Evolutionary conservation across 2,888 invertebrate species (phyloP).

Genomic region (Chrysolina oricalcia): DNA sequence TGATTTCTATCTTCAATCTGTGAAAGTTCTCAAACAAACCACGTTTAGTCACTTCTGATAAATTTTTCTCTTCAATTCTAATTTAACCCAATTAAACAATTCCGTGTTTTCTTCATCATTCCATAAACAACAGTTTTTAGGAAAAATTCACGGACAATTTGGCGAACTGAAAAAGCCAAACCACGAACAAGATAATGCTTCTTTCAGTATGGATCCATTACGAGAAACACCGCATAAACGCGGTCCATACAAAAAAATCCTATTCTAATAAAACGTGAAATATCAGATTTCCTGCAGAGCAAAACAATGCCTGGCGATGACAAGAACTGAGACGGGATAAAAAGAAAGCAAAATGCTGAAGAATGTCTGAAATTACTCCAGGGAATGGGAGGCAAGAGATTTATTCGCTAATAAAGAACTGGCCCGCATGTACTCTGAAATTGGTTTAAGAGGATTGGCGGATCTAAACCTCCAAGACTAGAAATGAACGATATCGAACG

Average conservation of each 20-base stretch:
- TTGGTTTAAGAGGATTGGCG: constrained; percentile 68
- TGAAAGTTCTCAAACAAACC: too few species aligned
- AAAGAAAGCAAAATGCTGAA: constrained; percentile 33
- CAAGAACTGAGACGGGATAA: background rate
- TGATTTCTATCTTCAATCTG: too few species aligned
- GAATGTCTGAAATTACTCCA: constrained; percentile 36
- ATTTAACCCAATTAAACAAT: too few species aligned
- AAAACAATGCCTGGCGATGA: constrained; percentile 12
- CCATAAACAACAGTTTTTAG: too few species aligned
- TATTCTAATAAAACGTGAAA: background rate
- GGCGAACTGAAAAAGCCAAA: background rate
- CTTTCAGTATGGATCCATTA: background rate
- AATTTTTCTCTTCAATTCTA: too few species aligned
- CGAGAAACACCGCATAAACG: background rate
- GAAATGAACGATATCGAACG: too few species aligned
- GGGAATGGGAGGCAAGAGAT: constrained; percentile 60
- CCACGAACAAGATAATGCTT: background rate
- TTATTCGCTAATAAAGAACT: constrained; percentile 66
- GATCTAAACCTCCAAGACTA: constrained; percentile 64
- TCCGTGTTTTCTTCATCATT: too few species aligned
- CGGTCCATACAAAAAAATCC: background rate
- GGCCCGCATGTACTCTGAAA: constrained; percentile 62
- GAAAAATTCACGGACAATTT: background rate
- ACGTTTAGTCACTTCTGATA: too few species aligned
- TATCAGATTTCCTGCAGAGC: background rate